Percentiles rank a stretch among this genome's conserved stretches.
Conservation (phyloP, 2,797 vertebrate species). For the Melanogrammus aeglefinus region DNA sequence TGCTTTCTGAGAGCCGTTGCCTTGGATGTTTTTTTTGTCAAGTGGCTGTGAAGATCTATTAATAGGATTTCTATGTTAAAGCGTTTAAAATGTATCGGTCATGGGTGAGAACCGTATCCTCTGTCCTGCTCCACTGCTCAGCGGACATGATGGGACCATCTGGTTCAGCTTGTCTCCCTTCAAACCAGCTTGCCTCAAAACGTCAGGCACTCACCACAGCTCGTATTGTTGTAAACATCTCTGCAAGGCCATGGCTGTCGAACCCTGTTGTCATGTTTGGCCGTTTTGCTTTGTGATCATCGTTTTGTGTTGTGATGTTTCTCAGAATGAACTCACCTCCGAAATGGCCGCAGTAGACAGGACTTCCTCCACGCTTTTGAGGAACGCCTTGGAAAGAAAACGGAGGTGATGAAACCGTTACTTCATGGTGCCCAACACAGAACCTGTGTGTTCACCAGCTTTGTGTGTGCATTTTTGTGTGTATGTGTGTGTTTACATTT, state of each 20-base stretch:
- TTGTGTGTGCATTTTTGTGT: conserved; percentile 5
- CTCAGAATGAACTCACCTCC: conserved; percentile 64
- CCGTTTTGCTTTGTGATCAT: conserved; percentile 42
- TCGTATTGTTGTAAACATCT: not conserved
- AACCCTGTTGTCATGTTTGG: not conserved
- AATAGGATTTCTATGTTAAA: conserved; percentile 1
- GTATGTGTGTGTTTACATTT: not conserved
- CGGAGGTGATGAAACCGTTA: conserved; percentile 48
- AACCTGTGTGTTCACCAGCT: conserved; percentile 38
- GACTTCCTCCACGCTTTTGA: conserved; percentile 82
- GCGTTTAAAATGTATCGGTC: not conserved
- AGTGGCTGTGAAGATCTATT: not conserved
- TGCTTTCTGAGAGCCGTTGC: no score
- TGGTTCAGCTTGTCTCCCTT: conserved; percentile 61
- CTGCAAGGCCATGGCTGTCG: not conserved
- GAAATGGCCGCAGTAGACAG: conserved; percentile 69
- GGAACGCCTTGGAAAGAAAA: conserved; percentile 78
- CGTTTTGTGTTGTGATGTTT: not conserved
- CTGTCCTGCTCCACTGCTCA: conserved; percentile 43
- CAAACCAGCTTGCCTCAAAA: conserved; percentile 39
- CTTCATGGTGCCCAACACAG: conserved; percentile 29
- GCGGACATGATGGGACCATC: conserved; percentile 52
- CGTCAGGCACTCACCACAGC: not conserved
- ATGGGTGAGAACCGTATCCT: conserved; percentile 27
- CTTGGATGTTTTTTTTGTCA: no score